Evolutionary conservation across 64 coral and sea anemone genomes (phyloP), one percentile per base, ranked within the genome.

Genomic region (Stichodactyla mertensii): DNA sequence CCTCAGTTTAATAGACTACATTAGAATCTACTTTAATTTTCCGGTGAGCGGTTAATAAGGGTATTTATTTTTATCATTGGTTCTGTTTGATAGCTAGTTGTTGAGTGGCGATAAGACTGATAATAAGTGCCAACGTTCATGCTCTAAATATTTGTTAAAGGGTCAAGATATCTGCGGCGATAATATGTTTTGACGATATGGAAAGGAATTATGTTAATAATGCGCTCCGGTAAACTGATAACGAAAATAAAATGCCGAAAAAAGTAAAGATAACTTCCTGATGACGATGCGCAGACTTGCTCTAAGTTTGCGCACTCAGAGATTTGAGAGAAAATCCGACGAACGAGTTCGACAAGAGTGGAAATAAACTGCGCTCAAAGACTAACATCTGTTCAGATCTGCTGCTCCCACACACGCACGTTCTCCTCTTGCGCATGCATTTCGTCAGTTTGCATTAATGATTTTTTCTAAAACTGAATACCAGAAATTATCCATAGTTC

Each of bases 131-230:
- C 51, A 54, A 81, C 10, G 51, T 81, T 16, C 78, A 55, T 81
- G 78, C 53, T 81, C 78, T 81, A 81, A 81, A 81, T 81, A 81
- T 81, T 81, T 81, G 31, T 81, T 81, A 55, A 51, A 81, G 53
- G 78, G 78, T 81, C 78, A 81, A 53, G 78, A 81, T 81, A 81
- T 81, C 78, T 74, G 69, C 12, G 69, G 69, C 24, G 69, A 74
- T 74, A 13, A 81, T 81, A 19, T 55, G 16, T 0, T 81, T 81
- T 53, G 78, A 81, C 53, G 78, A 81, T 81, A 81, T 81, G 7
- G 51, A 81, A 74, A 74, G 23, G 69, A 74, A 74, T 74, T 74
- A 23, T n/a, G 16, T n/a, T 74, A 31, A 31, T 74, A 74, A 74
- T 31, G 69, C 69, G 69, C 69, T 74, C 23, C 0, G 69, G 23